Evolutionary conservation across 1,140 invertebrate genomes (phyloP), one percentile per base, ranked within the genome.

Genomic region (Papilio helenus): DNA sequence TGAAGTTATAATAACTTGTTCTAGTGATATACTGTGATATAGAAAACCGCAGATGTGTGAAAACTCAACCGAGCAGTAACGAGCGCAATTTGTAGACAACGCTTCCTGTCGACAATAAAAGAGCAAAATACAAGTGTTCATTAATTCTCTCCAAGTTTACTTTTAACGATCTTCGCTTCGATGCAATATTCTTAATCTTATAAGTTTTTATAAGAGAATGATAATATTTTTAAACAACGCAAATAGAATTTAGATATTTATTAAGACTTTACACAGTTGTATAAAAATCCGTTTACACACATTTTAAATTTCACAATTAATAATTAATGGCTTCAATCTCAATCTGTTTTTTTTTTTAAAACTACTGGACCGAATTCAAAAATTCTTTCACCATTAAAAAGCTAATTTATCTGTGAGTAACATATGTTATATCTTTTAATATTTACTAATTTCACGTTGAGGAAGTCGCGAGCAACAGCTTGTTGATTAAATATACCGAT

Each of bases 101-200:
- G 61, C 61, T 65, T 65, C 61, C 61, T 65, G 12, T 4, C 61
- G 23, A 29, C 12, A 29, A 65, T 65, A 65, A 65, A 65, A 65
- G 26, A 29, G 26, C 23, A 26, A 65, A 65, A 65, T 16, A 65
- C 61, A 65, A 65, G 61, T 26, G 61, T 61, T 23, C 23, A 65
- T 65, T 65, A 65, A 65, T 65, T 65, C 61, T 26, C 61, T 65
- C 86, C 44, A 71, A 58, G 39, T 9, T n/a, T 34, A 44, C 8
- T 29, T 71, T 34, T 72, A 72, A 61, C 42, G 18, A 16, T 34
- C 8, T 2, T 72, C 23, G 23, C 39, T 18, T 68, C 49, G 58
- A 26, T 26, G 34, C 9, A 3, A 65, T 65, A 65, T 65, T 29
- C 23, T 26, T 3, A n/a, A n/a, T n/a, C n/a, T n/a, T n/a, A n/a